Conservation (phyloP, 1,140 invertebrate genomes). For the Brachionus rotundiformis region DNA sequence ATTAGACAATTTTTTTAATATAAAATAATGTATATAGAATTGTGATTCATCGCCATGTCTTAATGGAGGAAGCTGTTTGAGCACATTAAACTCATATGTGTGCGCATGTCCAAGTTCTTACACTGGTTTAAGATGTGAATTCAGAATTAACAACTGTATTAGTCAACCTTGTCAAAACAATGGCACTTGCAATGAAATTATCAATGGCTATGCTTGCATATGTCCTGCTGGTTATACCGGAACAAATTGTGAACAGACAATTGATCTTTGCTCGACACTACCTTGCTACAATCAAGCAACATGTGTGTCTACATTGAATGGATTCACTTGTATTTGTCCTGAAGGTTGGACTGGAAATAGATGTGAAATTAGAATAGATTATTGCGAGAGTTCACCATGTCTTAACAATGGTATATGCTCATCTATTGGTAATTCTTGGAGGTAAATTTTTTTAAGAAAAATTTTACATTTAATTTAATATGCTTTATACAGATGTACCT, state of each 20-base stretch:
- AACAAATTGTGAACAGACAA: conserved; percentile 29
- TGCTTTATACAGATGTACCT: background rate
- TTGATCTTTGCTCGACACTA: conserved; percentile 36
- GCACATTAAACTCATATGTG: conserved; percentile 71
- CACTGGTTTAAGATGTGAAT: conserved; percentile 54
- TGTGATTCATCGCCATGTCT: conserved; percentile 54
- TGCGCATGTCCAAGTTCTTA: conserved; percentile 50
- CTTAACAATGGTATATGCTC: conserved; percentile 54
- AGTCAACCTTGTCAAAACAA: conserved; percentile 56
- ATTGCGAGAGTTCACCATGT: conserved; percentile 54
- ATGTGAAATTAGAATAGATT: conserved; percentile 55
- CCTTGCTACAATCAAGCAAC: conserved; percentile 56
- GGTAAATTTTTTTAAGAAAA: background rate
- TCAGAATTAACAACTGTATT: conserved; percentile 56
- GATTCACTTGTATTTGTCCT: conserved; percentile 73
- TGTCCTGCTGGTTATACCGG: conserved; percentile 42
- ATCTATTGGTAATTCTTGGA: background rate
- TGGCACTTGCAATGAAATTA: conserved; percentile 56
- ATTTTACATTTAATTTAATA: background rate
- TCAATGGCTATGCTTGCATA: conserved; percentile 55
- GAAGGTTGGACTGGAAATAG: conserved; percentile 61
- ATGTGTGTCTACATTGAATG: conserved; percentile 52
- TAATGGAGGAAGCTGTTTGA: conserved; percentile 72
- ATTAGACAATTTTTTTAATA: background rate
- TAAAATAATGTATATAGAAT: background rate